These are phyloP conservation scores for Acestrorhynchus altus DNA, from an alignment of 2,797 vertebrate genomes.

Conservation along the genomic window DNA sequence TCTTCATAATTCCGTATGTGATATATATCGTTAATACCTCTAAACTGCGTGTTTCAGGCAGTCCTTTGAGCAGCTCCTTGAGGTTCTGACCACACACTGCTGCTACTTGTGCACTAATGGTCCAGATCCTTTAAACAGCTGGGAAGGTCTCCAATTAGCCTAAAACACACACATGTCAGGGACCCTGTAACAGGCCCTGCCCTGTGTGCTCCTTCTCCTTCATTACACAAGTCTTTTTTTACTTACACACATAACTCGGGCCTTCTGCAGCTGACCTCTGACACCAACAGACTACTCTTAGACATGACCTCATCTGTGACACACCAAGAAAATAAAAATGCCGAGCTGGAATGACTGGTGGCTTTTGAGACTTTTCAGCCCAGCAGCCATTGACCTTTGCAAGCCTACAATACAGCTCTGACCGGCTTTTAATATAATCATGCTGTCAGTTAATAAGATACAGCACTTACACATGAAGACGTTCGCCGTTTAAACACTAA, in stretches of 20 bases:
- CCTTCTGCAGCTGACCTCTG: constrained; percentile 51
- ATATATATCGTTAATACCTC: too few species aligned
- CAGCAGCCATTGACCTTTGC: too few species aligned
- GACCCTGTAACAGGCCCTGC: constrained; percentile 62
- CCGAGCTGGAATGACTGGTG: neutral
- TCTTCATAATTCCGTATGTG: too few species aligned
- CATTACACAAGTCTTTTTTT: constrained; percentile 59
- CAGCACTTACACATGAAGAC: too few species aligned
- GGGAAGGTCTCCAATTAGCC: constrained; percentile 72
- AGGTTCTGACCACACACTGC: constrained; percentile 39
- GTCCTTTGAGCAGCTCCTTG: constrained; percentile 38
- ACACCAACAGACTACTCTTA: constrained; percentile 61
- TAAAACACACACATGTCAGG: constrained; percentile 67
- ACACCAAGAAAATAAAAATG: neutral
- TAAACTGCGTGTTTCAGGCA: constrained; percentile 3
- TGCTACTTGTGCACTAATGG: constrained; percentile 65
- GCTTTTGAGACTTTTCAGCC: neutral
- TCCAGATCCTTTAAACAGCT: constrained; percentile 61
- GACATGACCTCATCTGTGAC: constrained; percentile 58
- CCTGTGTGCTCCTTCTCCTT: constrained; percentile 54
- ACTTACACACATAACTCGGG: constrained; percentile 49
- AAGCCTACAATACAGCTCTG: too few species aligned
- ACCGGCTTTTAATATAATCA: too few species aligned
- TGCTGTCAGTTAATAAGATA: too few species aligned
- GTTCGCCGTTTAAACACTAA: neutral